Conservation (phyloP, 2,113 vertebrate species). For the Odobenus rosmarus region DNA sequence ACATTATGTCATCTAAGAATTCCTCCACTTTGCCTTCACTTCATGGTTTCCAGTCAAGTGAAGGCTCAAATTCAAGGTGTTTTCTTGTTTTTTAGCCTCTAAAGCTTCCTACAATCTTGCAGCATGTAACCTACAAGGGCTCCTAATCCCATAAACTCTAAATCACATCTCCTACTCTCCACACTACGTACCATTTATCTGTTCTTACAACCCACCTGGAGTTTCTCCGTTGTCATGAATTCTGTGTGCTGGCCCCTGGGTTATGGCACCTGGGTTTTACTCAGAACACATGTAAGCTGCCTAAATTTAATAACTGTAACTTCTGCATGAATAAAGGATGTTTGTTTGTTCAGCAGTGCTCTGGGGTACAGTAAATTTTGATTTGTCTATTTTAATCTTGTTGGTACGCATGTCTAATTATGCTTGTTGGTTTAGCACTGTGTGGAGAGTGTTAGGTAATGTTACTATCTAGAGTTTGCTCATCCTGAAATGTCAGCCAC, state of each 20-base stretch:
- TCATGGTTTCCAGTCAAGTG: conserved; percentile 45
- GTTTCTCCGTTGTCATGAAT: neutral
- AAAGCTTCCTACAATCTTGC: conserved; percentile 38
- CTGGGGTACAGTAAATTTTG: conserved; percentile 48
- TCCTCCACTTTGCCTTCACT: conserved; percentile 28
- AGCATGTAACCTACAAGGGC: conserved; percentile 42
- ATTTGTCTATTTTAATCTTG: conserved; percentile 48
- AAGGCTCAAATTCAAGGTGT: conserved; percentile 30
- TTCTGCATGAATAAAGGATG: conserved; percentile 44
- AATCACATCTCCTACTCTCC: neutral
- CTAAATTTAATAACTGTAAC: conserved; percentile 56
- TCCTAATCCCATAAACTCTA: conserved; percentile 58
- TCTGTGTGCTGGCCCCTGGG: neutral
- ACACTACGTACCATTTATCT: conserved; percentile 42
- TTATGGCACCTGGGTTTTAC: neutral
- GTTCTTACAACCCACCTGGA: conserved; percentile 38
- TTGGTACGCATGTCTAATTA: conserved; percentile 58
- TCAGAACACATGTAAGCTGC: neutral
- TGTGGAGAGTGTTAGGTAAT: conserved; percentile 21
- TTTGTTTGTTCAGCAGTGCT: conserved; percentile 55
- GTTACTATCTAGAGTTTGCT: neutral
- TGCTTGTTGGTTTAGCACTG: conserved; percentile 43
- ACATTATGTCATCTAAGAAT: neutral
- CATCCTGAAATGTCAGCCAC: conserved; percentile 28
- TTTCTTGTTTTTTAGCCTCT: conserved; percentile 59